Conservation (phyloP, 2,888 invertebrate genomes). For the Asteroscopus sphinx region DNA sequence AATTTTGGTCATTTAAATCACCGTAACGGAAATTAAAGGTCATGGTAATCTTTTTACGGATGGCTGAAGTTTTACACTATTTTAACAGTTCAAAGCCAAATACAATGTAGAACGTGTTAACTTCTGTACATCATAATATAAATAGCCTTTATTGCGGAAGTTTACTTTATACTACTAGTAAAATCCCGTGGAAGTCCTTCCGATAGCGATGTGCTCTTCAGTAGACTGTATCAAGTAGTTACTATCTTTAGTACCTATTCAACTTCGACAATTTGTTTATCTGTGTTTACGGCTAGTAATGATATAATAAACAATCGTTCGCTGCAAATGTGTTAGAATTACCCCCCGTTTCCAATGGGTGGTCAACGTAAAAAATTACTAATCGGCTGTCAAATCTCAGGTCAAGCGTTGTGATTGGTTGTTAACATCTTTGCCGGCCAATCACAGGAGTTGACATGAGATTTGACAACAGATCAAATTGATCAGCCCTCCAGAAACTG, state of each 20-base stretch:
- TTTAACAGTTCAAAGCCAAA: constrained; percentile 46
- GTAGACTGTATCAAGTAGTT: neutral
- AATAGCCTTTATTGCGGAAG: constrained; percentile 47
- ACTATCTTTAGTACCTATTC: neutral
- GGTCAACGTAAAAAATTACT: too few species aligned
- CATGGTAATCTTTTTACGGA: constrained; percentile 45
- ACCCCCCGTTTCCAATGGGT: too few species aligned
- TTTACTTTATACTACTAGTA: constrained; percentile 23
- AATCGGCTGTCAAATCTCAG: too few species aligned
- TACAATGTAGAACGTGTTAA: constrained; percentile 42
- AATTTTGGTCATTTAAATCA: constrained; percentile 37
- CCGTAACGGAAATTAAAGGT: constrained; percentile 42
- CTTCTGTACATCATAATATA: constrained; percentile 25
- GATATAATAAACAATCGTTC: too few species aligned
- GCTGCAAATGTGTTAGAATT: too few species aligned
- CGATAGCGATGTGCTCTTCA: neutral
- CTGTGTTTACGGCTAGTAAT: too few species aligned
- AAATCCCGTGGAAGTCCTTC: constrained; percentile 15
- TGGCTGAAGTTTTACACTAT: constrained; percentile 26
- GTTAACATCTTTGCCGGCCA: too few species aligned
- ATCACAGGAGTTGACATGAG: too few species aligned
- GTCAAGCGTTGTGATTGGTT: too few species aligned
- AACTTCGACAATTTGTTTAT: too few species aligned
- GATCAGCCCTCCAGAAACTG: too few species aligned
- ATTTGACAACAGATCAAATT: too few species aligned